These are phyloP conservation scores for Herpailurus yagouaroundi DNA, from an alignment of 2,113 vertebrate genomes.

Conservation along the genomic window DNA sequence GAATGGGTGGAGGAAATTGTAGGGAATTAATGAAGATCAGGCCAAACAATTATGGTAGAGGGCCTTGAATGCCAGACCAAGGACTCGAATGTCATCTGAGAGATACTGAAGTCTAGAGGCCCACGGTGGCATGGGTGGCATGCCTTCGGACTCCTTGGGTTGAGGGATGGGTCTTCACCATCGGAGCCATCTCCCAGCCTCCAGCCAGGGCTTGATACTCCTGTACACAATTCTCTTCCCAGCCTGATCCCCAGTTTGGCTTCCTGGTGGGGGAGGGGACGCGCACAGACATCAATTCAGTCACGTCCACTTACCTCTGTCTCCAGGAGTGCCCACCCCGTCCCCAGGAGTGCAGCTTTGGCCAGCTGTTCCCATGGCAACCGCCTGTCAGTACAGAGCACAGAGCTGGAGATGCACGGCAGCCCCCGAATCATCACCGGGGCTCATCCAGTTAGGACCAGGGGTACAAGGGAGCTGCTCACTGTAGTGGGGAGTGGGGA, in stretches of 20 bases:
- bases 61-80: neutral
- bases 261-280: neutral
- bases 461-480: neutral
- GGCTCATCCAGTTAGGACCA: neutral
- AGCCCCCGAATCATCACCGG: neutral
- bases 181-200: neutral
- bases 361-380: conserved; percentile 17
- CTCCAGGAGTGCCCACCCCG: neutral
- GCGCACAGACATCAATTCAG: neutral
- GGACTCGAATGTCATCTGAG: accelerated
- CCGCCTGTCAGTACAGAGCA: neutral
- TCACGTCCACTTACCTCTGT: neutral
- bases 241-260: neutral
- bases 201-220: neutral
- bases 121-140: accelerated
- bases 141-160: too few species aligned
- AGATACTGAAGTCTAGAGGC: neutral
- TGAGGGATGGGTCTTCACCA: too few species aligned
- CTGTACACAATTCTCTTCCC: neutral
- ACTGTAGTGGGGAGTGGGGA: neutral
- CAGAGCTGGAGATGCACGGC: neutral
- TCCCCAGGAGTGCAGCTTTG: neutral
- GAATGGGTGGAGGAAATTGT: accelerated
- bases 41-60: neutral
- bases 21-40: too few species aligned